Evolutionary conservation across 2,113 vertebrate species (phyloP).

Genomic region (Naja naja): DNA sequence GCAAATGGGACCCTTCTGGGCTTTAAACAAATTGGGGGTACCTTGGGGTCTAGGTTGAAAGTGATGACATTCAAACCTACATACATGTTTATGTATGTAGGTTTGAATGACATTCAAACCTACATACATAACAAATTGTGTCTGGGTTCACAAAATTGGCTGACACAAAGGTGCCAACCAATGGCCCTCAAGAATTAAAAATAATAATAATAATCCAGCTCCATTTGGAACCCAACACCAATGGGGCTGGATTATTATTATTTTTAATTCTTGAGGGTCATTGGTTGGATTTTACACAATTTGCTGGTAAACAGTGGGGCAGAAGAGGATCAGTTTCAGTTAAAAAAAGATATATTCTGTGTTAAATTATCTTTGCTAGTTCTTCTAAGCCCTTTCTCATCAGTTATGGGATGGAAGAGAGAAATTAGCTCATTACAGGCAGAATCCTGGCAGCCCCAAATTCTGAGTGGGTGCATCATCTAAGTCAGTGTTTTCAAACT

Average conservation of each 20-base stretch:
- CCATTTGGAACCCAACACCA: not conserved
- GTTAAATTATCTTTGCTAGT: not conserved
- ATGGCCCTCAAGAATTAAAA: too few relatives aligned
- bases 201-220: too few relatives aligned
- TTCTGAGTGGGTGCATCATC: not conserved
- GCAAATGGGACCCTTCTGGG: too few relatives aligned
- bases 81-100: too few relatives aligned
- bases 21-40: too few relatives aligned
- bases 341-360: not conserved
- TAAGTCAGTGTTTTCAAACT: not conserved
- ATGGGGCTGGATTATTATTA: not conserved
- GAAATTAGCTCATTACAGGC: not conserved
- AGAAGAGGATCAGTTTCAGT: not conserved
- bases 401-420: not conserved
- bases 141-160: not conserved
- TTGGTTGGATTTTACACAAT: not conserved
- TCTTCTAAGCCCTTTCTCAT: not conserved
- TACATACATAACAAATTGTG: too few relatives aligned
- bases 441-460: not conserved
- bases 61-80: too few relatives aligned
- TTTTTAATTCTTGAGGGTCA: not conserved
- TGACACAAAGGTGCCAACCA: not conserved
- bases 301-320: not conserved
- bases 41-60: too few relatives aligned
- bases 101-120: too few relatives aligned